Evolutionary conservation across 1,140 invertebrate genomes (phyloP), one percentile per base, ranked within the genome.

Genomic region (Chironomus tepperi): DNA sequence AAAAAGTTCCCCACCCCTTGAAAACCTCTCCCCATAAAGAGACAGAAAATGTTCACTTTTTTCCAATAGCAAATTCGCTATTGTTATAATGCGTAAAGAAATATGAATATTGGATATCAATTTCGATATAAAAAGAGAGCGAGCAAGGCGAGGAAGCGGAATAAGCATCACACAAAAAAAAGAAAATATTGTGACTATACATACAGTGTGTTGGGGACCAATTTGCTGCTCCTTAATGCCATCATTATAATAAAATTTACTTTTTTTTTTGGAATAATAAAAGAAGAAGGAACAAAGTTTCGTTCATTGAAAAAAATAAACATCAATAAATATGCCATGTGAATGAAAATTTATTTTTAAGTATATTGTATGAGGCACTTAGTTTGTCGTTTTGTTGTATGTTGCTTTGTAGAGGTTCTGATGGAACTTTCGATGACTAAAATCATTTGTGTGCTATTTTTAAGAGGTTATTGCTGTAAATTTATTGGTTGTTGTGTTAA

Each of bases 211-310:
- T 57, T 57, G n/a, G 47, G 47, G 47, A n/a, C 47, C 47, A 57
- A 57, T 57, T 57, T 57, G 47, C 47, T 57, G 47, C n/a, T 57
- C 47, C n/a, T 57, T 57, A 57, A 57, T 57, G n/a, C 47, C 47
- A n/a, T 57, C 47, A 57, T 57, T 57, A 57, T 57, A 57, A 57
- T 57, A 57, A 57, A 57, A 57, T 57, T 57, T 57, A 57, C 47
- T 57, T 57, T 57, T 12, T 12, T n/a, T 57, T 57, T 57, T n/a
- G 12, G 47, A 12, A 57, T n/a, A 57, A n/a, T n/a, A 57, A 57
- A n/a, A 9, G 43, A 47, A 9, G 47, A 1, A 57, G 47, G 12
- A 57, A n/a, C 10, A n/a, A 34, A 34, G 43, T 9, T 10, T 10
- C 2, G 8, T 57, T 12, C 47, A 57, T 57, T 57, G 47, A 57